Conservation (phyloP, 2,797 vertebrate genomes). For the Aythya fuligula region DNA sequence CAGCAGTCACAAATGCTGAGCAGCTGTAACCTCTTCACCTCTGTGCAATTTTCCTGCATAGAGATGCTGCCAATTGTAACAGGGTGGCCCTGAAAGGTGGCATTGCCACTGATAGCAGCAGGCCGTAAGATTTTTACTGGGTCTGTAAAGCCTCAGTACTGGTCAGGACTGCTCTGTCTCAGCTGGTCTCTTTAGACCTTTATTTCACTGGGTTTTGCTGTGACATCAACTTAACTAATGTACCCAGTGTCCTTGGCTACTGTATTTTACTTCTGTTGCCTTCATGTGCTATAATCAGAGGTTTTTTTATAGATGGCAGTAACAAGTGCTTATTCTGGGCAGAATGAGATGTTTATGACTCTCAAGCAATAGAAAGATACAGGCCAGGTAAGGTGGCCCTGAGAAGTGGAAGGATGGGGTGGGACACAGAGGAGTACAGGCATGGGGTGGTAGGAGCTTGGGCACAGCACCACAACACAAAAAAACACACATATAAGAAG, state of each 20-base stretch:
- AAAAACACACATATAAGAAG: background rate
- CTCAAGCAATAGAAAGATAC: background rate
- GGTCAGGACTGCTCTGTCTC: background rate
- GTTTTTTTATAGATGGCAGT: background rate
- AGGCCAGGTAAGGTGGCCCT: background rate
- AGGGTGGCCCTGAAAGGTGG: too few relatives aligned
- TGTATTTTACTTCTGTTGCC: background rate
- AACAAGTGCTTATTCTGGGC: background rate
- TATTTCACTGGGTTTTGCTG: background rate
- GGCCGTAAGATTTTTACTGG: background rate
- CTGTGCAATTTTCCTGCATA: fast-evolving
- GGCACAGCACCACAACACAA: background rate
- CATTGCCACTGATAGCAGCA: background rate
- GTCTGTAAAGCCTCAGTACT: background rate
- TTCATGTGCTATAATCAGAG: background rate
- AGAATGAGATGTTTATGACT: background rate
- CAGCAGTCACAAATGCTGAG: background rate
- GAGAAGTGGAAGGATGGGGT: background rate
- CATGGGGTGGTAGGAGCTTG: too few relatives aligned
- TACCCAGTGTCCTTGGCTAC: background rate
- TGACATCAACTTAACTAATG: background rate
- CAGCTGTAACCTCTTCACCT: background rate
- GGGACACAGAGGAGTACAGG: background rate
- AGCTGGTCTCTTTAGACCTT: background rate
- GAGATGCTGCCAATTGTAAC: background rate